A percentile compares a stretch with the other conserved stretches of the same genome.
These are phyloP conservation scores for Hydrochoerus hydrochaeris DNA, from an alignment of 2,113 vertebrate species.

Conservation along the genomic window DNA sequence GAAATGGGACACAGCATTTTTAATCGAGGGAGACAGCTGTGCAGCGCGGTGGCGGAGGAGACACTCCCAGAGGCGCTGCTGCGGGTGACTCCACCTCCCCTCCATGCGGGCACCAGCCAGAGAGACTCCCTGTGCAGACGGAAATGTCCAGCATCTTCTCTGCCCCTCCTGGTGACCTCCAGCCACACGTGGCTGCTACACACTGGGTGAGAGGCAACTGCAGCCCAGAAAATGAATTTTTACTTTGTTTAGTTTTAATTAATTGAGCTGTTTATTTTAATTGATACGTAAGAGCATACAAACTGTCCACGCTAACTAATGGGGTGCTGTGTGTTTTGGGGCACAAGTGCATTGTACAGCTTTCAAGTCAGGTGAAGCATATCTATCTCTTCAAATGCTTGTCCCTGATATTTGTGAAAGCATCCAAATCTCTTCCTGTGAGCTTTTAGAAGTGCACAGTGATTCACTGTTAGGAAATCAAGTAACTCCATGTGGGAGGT, in stretches of 20 bases:
- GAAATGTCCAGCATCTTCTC: rapidly evolving
- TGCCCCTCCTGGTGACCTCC: rapidly evolving
- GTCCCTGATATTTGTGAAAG: neutral
- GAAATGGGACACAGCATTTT: too few species aligned
- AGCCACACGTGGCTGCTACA: rapidly evolving
- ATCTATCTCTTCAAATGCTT: neutral
- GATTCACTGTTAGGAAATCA: too few species aligned
- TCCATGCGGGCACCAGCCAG: rapidly evolving
- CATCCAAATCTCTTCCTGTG: neutral
- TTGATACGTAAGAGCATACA: neutral
- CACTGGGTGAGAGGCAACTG: rapidly evolving
- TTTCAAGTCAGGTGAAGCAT: neutral
- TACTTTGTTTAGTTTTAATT: neutral
- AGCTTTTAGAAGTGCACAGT: too few species aligned
- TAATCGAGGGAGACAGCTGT: rapidly evolving
- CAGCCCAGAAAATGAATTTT: neutral
- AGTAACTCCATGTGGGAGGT: neutral
- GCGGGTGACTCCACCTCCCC: rapidly evolving
- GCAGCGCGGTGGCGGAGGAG: neutral
- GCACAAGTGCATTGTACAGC: neutral
- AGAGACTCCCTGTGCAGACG: rapidly evolving
- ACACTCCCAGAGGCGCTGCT: rapidly evolving
- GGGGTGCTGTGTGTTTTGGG: neutral
- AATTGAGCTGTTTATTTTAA: neutral
- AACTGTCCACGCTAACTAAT: too few species aligned